Conservation (phyloP, 2,797 vertebrate species). For the Gastrophryne carolinensis region DNA sequence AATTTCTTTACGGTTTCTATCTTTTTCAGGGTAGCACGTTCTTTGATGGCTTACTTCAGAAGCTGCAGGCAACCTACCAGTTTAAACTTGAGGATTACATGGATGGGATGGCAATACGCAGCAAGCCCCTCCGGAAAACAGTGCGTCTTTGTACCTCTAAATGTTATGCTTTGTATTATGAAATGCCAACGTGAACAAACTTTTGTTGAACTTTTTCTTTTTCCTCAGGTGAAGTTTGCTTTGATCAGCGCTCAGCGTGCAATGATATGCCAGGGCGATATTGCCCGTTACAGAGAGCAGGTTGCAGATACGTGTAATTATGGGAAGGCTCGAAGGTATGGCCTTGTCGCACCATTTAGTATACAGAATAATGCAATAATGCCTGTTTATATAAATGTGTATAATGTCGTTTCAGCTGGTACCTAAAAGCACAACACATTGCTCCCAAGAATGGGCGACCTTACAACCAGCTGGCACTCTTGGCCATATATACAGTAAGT, state of each 20-base stretch:
- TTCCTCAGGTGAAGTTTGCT: conserved; percentile 89
- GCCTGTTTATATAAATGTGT: too few species aligned
- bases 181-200: too few species aligned
- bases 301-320: conserved; percentile 93
- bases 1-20: too few species aligned
- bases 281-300: conserved; percentile 93
- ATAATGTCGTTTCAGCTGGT: conserved; percentile 80
- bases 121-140: conserved; percentile 88
- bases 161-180: background rate
- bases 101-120: conserved; percentile 93
- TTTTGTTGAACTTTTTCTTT: too few species aligned
- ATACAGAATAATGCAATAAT: background rate
- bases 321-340: conserved; percentile 94
- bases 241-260: conserved; percentile 95
- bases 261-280: conserved; percentile 97
- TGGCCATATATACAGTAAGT: conserved; percentile 95
- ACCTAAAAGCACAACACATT: conserved; percentile 96
- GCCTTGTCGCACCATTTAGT: background rate
- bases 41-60: conserved; percentile 89
- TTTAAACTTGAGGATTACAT: conserved; percentile 95
- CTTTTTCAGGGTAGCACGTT: conserved; percentile 81
- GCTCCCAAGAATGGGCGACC: conserved; percentile 98
- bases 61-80: conserved; percentile 89
- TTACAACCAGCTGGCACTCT: conserved; percentile 92
- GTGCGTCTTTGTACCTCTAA: conserved; percentile 64